These are phyloP conservation scores for Orthonychiurus folsomi DNA, from an alignment of 2,888 invertebrate species.

Conservation along the genomic window DNA sequence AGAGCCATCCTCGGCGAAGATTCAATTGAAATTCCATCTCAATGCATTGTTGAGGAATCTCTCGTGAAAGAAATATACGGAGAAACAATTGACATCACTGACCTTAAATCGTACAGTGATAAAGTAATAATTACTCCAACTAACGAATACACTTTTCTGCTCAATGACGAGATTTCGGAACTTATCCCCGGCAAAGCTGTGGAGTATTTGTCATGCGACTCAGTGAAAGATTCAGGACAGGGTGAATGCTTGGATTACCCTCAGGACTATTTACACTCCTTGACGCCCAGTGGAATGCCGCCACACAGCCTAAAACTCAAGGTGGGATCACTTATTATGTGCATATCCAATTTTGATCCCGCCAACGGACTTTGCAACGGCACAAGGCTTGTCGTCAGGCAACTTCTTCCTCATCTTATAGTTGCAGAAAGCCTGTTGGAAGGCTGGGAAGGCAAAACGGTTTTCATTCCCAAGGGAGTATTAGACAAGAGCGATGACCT, in stretches of 20 bases:
- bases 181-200: constrained; percentile 7
- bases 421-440: constrained; percentile 20
- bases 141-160: constrained; percentile 17
- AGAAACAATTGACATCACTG: neutral
- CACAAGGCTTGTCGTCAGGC: constrained; percentile 27
- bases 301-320: constrained; percentile 35
- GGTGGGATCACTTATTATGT: constrained; percentile 30
- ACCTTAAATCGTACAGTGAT: neutral
- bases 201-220: too few relatives aligned
- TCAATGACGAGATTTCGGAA: constrained; percentile 18
- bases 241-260: too few relatives aligned
- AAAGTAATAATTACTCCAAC: constrained; percentile 22
- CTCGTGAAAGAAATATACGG: constrained; percentile 22
- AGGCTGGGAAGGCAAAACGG: constrained; percentile 20
- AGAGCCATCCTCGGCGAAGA: neutral
- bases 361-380: constrained; percentile 33
- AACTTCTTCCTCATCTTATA: constrained; percentile 21
- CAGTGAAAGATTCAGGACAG: too few relatives aligned
- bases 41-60: neutral
- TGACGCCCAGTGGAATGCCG: constrained; percentile 36
- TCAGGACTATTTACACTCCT: too few relatives aligned
- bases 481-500: constrained; percentile 22
- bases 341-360: constrained; percentile 31
- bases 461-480: constrained; percentile 38
- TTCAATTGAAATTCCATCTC: constrained; percentile 13